Evolutionary conservation across 2,113 vertebrate species (phyloP), one percentile per base, ranked within the genome.

Genomic region (Numida meleagris): DNA sequence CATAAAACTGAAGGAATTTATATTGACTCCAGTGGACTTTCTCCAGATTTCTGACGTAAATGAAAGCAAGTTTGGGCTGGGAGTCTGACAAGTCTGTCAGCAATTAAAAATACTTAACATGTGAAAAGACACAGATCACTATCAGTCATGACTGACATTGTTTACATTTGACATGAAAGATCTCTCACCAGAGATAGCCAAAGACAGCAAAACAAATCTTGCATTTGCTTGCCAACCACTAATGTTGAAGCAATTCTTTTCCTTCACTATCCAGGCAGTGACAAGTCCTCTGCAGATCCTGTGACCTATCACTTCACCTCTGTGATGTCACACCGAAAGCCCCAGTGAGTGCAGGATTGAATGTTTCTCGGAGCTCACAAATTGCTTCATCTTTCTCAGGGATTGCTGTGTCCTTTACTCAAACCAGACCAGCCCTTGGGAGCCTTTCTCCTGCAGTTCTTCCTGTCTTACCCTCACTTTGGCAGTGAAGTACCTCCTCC

Each of bases 271-370:
- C 17, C 9, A 4, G 25, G 12, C 38, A 85, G 16, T 63, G 74
- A 66, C 16, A 90, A 29, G 21, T 55, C 38, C 18, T 89, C 42
- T 16, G 33, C 24, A 80, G 27, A 17, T 79, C 50, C 18, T 58
- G 34, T 42, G 63, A 70, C 12, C 21, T 66, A 38, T 63, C 40
- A 61, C 6, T 83, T 90, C 53, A 85, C 6, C 21, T 3, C 20
- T 0, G 2, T 65, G 40, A 33, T 0, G 0, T 12, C 80, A 42
- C 16, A 74, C 0, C 1, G 67, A 42, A 18, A 79, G 29, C 13
- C 21, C 3, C 5, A 33, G 8, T 0, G 1, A 36, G 8, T 9
- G 33, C 36, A 31, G 25, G 10, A 33, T 61, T 50, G 48, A 33
- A 21, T 10, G 7, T 42, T 70, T 66, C 63, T 75, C 34, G 66